Base-by-base conservation (phyloP, 2,113 vertebrate genomes). In the Lasiurus cinereus region DNA sequence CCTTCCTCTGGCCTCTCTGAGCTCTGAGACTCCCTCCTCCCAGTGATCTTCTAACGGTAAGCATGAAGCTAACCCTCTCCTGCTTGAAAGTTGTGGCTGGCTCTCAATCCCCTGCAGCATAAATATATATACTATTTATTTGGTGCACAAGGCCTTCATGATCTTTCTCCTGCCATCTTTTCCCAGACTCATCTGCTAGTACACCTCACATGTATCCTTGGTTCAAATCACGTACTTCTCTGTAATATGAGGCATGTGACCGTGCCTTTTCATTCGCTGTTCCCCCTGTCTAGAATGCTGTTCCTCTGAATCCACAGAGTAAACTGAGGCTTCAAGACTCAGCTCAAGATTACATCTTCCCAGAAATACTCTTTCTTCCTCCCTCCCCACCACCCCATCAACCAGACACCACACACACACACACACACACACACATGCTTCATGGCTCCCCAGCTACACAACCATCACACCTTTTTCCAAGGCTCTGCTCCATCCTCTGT, bases 181-280 rank as follows among this genome's bases (percentile, higher is more conserved):
- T 39, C 82, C 56, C 82, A 36, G 77, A 50, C 31, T 6, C 4
- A 2, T 27, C 46, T 66, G 66, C 73, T 72, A 5, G 19, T 29
- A 76, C 31, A 22, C 6, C 14, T n/a, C 16, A n/a, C 13, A 6
- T 1, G 18, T 19, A 19, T 18, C 48, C 33, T 73, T 67, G 33
- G 69, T 69, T n/a, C 88, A 8, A 22, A 66, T 84, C 67, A 52
- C 67, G 50, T 76, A 39, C n/a, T 4, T 48, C 76, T 94, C 93
- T 83, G 39, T 72, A 12, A 8, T 24, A 8, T 1, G 80, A 11
- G 56, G 29, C n/a, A 24, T 36, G 76, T 33, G 10, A 21, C 64
- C 14, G 6, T 13, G 33, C 12, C 77, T 48, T 80, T 50, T 56
- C 15, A 29, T 3, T 54, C 2, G 12, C 59, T n/a, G 14, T 29